These are phyloP conservation scores for Holothuria leucospilota DNA, from an alignment of 53 echinoderm and acorn worm genomes.

Conservation along the genomic window DNA sequence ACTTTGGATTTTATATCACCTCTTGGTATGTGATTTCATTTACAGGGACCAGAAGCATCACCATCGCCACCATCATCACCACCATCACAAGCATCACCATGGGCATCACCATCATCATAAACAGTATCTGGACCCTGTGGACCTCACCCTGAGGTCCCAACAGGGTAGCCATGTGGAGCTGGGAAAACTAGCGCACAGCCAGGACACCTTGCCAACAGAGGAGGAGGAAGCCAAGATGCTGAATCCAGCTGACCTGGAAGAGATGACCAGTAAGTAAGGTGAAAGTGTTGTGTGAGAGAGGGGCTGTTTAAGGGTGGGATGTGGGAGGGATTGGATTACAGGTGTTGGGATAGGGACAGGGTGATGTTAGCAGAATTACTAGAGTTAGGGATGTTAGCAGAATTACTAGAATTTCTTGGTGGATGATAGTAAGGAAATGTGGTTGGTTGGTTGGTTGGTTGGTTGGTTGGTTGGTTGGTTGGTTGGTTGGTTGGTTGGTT, in stretches of 20 bases:
- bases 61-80: constrained; percentile 1
- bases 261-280: constrained; percentile 82
- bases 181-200: constrained; percentile 54
- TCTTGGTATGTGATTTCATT: background rate
- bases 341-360: too few species aligned
- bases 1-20: too few species aligned
- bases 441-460: too few species aligned
- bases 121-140: constrained; percentile 58
- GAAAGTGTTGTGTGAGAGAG: too few species aligned
- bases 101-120: constrained; percentile 79
- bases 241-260: constrained; percentile 80
- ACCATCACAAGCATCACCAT: constrained; percentile 65
- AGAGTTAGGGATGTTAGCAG: too few species aligned
- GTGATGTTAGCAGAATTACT: too few species aligned
- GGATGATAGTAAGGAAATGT: too few species aligned
- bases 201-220: constrained; percentile 70
- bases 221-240: constrained; percentile 80
- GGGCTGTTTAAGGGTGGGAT: too few species aligned
- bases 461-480: too few species aligned
- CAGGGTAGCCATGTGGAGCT: constrained; percentile 86
- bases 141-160: constrained; percentile 62
- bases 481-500: too few species aligned
- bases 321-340: too few species aligned
- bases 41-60: constrained; percentile 9
- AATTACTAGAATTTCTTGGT: too few species aligned